These are phyloP conservation scores for Neria commutata DNA, from an alignment of 2,888 invertebrate genomes.

Conservation along the genomic window DNA sequence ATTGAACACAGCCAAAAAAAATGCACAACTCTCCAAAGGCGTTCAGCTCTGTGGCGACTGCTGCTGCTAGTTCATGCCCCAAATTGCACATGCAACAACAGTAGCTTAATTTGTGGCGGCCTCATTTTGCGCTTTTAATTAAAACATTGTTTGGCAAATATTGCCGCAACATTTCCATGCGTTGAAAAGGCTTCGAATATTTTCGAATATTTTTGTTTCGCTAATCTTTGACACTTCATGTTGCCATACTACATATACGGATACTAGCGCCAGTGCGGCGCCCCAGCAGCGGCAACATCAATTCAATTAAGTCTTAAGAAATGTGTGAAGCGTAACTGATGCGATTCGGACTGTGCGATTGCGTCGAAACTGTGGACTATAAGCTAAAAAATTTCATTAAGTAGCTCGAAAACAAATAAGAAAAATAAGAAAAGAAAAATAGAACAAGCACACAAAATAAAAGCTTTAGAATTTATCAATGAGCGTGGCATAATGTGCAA, in stretches of 20 bases:
- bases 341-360: slow-evolving; percentile 3
- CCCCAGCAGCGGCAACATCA: slow-evolving; percentile 3
- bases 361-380: neutral
- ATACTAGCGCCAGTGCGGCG: neutral
- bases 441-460: too few species aligned
- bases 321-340: slow-evolving; percentile 19
- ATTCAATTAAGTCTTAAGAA: slow-evolving; percentile 11
- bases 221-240: slow-evolving; percentile 12
- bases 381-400: slow-evolving; percentile 22
- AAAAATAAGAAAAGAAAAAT: too few species aligned
- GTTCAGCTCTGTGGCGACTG: neutral
- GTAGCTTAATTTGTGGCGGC: too few species aligned
- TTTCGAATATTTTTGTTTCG: too few species aligned
- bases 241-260: neutral
- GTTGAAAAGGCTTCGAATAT: too few species aligned
- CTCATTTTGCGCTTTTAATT: too few species aligned
- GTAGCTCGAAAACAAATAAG: slow-evolving; percentile 11
- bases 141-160: too few species aligned
- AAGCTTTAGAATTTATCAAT: too few species aligned
- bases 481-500: too few species aligned
- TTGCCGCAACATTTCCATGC: too few species aligned
- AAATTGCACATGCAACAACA: neutral
- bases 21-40: neutral
- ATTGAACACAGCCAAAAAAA: too few species aligned
- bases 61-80: neutral